Percentiles rank a stretch among this genome's conserved stretches.
Conservation (phyloP, 1,140 invertebrate genomes). For the Papilio polyxenes region DNA sequence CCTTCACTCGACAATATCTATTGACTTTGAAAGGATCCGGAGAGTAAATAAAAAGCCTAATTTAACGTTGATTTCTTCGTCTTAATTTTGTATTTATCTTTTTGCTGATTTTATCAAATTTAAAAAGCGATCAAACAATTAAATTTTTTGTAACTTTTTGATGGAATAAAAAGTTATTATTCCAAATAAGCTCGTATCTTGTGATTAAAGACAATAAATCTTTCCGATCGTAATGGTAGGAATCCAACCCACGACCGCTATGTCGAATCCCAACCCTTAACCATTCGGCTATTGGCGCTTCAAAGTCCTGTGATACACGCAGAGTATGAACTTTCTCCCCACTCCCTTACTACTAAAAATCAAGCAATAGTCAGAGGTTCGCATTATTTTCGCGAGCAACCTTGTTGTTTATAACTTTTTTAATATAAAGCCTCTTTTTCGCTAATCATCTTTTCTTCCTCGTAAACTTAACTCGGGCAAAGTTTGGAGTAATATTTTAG, state of each 20-base stretch:
- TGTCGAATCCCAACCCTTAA: no score
- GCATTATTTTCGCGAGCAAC: neutral
- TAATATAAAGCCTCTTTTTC: conserved; percentile 21
- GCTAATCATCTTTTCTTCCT: conserved; percentile 23
- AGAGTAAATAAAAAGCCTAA: conserved; percentile 6
- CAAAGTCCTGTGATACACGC: no score
- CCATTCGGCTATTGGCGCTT: no score
- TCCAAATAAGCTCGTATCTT: no score
- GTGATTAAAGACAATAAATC: no score
- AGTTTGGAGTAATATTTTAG: conserved; percentile 20
- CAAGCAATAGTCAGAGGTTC: neutral
- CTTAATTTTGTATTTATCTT: neutral
- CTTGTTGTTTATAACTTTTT: conserved; percentile 8
- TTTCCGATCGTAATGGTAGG: no score
- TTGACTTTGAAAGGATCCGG: conserved; percentile 16
- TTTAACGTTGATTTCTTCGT: neutral
- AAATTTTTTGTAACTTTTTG: neutral
- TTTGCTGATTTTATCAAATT: neutral
- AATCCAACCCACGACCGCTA: no score
- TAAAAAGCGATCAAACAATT: neutral
- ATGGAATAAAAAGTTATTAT: neutral
- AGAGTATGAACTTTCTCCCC: neutral
- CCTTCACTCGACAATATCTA: neutral
- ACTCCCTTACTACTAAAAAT: neutral
- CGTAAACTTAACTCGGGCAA: neutral